phyloP scores from a whole-genome alignment of 1,140 invertebrate species.

The Belonocnema kinseyi region DNA sequence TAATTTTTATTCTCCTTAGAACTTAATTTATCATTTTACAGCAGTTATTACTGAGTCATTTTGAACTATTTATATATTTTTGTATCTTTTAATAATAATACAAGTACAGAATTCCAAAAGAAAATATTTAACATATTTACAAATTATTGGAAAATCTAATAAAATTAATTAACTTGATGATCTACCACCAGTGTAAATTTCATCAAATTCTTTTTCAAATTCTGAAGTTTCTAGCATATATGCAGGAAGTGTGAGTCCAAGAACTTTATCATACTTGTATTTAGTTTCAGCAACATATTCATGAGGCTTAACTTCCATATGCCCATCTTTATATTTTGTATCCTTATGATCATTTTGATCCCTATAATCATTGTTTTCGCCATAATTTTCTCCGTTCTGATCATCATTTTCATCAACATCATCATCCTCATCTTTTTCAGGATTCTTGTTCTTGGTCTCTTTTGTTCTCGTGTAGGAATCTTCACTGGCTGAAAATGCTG shows the following conservation, averaged over 20 bases:
- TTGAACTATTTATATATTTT: too few species aligned
- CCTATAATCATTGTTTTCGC: conserved; percentile 39
- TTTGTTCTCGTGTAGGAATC: conserved; percentile 37
- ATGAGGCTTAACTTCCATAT: conserved; percentile 62
- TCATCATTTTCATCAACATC: conserved; percentile 43
- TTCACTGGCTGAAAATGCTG: conserved; percentile 48
- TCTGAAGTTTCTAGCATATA: conserved; percentile 82
- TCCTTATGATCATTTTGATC: conserved; percentile 43
- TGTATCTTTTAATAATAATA: too few species aligned
- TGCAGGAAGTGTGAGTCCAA: conserved; percentile 80
- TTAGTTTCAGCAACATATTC: conserved; percentile 79
- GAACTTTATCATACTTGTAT: conserved; percentile 78
- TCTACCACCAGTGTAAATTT: conserved; percentile 47
- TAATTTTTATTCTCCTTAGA: too few species aligned
- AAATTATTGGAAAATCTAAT: too few species aligned
- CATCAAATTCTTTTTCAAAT: conserved; percentile 81
- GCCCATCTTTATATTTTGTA: conserved; percentile 43
- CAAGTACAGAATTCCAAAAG: too few species aligned
- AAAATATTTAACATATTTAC: too few species aligned
- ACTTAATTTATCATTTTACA: too few species aligned
- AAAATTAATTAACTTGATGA: too few species aligned
- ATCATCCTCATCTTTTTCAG: conserved; percentile 31
- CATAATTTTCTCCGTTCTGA: conserved; percentile 34
- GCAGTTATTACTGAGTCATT: too few species aligned
- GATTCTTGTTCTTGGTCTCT: conserved; percentile 22